Evolutionary conservation across 64 coral and sea anemone genomes (phyloP), one percentile per base, ranked within the genome.

Genomic region (Orbicella faveolata): DNA sequence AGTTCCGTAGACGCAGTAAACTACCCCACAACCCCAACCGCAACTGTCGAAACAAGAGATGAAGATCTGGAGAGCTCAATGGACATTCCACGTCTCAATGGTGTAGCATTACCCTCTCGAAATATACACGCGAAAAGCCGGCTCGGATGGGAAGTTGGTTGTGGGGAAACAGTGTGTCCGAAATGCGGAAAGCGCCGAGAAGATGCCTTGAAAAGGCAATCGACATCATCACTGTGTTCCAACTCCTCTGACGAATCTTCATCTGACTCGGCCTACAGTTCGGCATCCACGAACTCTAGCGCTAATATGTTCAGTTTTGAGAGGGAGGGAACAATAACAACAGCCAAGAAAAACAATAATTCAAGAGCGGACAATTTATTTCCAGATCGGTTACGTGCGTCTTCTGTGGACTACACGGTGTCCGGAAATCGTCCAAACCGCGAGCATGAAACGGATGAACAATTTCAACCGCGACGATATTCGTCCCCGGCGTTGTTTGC

Each of bases 261-360:
- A 21, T 88, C 91, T 9, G 95, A 96, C 69, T 96, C 95, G 7
- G 95, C 92, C 0, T 96, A 96, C n/a, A 86, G 83, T 41, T 96
- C 95, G 9, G 65, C 63, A 65, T 84, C 82, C 39, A 84, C 82
- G 39, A 84, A 84, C 70, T 84, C 82, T 13, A 37, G 62, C 19
- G 63, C 10, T 23, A 84, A 70, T 84, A 25, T 53, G 63, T 12
- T 52, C 20, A 18, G 5, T 52, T 21, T 70, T 37, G 82, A 84
- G 65, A 37, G 15, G 4, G 78, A 17, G 10, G 64, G 82, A 84
- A 53, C 65, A 84, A 69, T 84, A 75, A 36, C 73, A 19, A 52
- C 3, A 66, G 67, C 61, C 9, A 41, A 55, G 76, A 39, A 90
- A 65, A 84, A 84, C 82, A 84, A 84, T 25, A 21, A 84, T 39